Evolutionary conservation across 2,113 vertebrate species (phyloP).

Genomic region (Eupsittula cactorum): DNA sequence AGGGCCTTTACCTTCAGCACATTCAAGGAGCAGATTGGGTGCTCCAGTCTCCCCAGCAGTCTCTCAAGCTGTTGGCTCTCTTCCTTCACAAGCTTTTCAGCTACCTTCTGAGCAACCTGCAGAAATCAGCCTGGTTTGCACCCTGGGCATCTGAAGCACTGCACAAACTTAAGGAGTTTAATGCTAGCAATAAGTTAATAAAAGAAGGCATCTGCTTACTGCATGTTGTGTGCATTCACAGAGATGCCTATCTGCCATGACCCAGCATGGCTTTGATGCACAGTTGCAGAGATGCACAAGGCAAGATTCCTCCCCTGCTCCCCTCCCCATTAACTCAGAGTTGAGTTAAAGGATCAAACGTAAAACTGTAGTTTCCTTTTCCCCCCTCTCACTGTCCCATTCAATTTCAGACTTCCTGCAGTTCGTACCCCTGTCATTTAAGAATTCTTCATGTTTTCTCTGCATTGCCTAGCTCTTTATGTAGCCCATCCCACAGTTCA

Average conservation of each 20-base stretch:
- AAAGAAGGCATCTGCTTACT: neutral
- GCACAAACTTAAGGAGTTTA: neutral
- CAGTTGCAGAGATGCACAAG: neutral
- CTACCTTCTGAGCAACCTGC: slow-evolving; percentile 65
- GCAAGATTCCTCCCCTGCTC: neutral
- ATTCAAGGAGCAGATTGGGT: slow-evolving; percentile 53
- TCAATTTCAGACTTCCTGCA: neutral
- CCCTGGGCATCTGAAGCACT: neutral
- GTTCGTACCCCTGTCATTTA: neutral
- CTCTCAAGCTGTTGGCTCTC: slow-evolving; percentile 38
- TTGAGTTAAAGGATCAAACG: neutral
- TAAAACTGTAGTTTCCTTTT: neutral
- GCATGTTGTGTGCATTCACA: fast-evolving
- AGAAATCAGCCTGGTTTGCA: slow-evolving; percentile 6
- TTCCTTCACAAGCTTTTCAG: slow-evolving; percentile 60
- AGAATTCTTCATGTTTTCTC: neutral
- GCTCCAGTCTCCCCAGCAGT: slow-evolving; percentile 60
- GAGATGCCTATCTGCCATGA: neutral
- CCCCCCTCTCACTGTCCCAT: neutral
- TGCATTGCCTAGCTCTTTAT: neutral
- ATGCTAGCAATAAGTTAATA: neutral
- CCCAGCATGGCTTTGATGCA: neutral
- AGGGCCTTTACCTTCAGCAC: slow-evolving; percentile 73
- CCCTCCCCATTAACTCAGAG: neutral
- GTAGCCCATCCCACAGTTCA: neutral